Evolutionary conservation across 2,113 vertebrate genomes (phyloP).

Genomic region (Callionymus lyra): DNA sequence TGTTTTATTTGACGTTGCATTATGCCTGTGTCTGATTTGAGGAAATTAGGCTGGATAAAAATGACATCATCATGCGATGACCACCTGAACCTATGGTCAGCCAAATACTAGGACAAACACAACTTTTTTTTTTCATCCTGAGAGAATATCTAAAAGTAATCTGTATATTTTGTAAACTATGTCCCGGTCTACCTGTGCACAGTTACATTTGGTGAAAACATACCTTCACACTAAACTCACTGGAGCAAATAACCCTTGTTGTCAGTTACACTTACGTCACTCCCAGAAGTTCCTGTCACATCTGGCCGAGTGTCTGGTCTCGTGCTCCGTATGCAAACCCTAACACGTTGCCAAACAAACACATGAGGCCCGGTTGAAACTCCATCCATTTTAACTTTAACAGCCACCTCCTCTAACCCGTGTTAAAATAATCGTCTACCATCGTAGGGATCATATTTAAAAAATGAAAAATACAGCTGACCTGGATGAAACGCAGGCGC

Average conservation of each 20-base stretch:
- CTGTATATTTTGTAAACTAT: neutral
- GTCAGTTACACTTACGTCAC: constrained; percentile 29
- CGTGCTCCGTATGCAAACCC: constrained; percentile 9
- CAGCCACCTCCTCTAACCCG: no score
- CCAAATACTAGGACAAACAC: constrained; percentile 13
- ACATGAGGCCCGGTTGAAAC: constrained; percentile 34
- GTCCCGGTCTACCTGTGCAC: neutral
- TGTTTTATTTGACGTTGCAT: no score
- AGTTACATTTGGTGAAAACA: constrained; percentile 1
- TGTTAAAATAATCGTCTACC: no score
- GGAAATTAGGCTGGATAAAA: no score
- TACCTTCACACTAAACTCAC: constrained; percentile 8
- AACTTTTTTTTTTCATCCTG: neutral
- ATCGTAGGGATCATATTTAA: no score
- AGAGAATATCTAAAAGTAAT: neutral
- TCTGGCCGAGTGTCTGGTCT: constrained; percentile 33
- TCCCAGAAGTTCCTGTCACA: constrained; percentile 46
- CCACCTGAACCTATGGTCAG: constrained; percentile 41
- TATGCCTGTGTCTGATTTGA: constrained; percentile 3
- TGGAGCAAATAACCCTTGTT: constrained; percentile 20
- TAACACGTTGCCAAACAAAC: constrained; percentile 38
- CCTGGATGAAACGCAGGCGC: constrained; percentile 42
- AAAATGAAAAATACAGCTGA: constrained; percentile 25
- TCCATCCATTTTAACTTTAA: constrained; percentile 12
- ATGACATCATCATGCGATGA: constrained; percentile 34